Evolutionary conservation across 1,140 invertebrate genomes (phyloP), one percentile per base, ranked within the genome.

Genomic region (Apis cerana): DNA sequence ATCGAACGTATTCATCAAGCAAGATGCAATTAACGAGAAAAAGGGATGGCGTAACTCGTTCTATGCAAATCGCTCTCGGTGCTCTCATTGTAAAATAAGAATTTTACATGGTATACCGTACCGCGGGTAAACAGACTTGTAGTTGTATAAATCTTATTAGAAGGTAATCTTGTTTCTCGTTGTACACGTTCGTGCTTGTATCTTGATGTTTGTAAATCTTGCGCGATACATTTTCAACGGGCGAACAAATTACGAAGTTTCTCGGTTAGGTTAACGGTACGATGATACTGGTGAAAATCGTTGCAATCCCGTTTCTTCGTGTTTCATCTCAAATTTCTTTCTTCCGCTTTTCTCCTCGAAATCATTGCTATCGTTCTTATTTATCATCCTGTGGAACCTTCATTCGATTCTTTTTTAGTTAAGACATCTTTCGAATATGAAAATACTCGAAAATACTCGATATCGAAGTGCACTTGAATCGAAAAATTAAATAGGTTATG

Each of bases 81-180:
- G 33, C 33, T 7, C 33, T 43, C 33, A 7, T 59, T 19, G 15
- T 12, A 8, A 75, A 56, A 21, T 23, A 48, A 75, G 43, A 56
- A 17, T 67, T 59, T 21, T 27, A 71, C 15, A 11, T 13, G 52
- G 17, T n/a, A 13, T 33, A 9, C 21, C 21, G 52, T 52, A 21
- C n/a, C 12, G 43, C 15, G 17, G 9, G 21, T 19, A 50, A 76
- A 82, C 59, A 33, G 21, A 62, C 71, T 43, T 23, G 23, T 54
- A 54, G 74, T 59, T 59, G 27, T 59, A 61, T 82, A 82, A 82
- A 82, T 82, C 80, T 82, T 76, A 82, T 82, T 76, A 69, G 56
- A 54, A 43, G n/a, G 64, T 82, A 76, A 82, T 76, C 80, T 61
- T 33, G 80, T 76, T 82, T 68, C 64, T 43, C 64, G 72, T 17